phyloP scores from a whole-genome alignment of 2,113 vertebrate species.

The Tachysurus vachellii region DNA sequence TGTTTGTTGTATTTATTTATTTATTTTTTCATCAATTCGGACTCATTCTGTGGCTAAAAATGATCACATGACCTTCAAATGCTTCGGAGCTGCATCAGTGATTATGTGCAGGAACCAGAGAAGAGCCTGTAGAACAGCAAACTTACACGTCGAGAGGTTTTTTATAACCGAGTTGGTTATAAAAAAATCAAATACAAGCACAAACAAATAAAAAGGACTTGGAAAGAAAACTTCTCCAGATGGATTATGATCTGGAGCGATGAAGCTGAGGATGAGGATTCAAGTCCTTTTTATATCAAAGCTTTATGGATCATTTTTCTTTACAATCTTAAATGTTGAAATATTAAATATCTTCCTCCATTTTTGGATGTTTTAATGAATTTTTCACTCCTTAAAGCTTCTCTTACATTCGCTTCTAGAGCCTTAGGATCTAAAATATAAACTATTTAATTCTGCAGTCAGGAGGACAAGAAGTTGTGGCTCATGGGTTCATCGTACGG shows the following conservation, averaged over 20 bases:
- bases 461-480: neutral
- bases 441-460: neutral
- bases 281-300: neutral
- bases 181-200: neutral
- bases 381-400: neutral
- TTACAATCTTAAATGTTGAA: neutral
- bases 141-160: no score
- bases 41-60: neutral
- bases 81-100: neutral
- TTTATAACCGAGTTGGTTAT: neutral
- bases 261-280: neutral
- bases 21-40: neutral
- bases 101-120: neutral
- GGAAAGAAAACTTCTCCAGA: no score
- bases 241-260: neutral
- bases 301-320: neutral
- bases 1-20: no score
- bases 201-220: neutral
- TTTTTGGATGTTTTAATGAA: neutral
- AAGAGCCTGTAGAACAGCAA: neutral
- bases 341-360: neutral
- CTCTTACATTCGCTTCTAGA: neutral
- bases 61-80: neutral
- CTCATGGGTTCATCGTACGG: neutral
- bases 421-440: neutral